Percentiles rank a stretch among this genome's conserved stretches.
Evolutionary conservation across 1,140 invertebrate species (phyloP).

Genomic region (Conus ventricosus): DNA sequence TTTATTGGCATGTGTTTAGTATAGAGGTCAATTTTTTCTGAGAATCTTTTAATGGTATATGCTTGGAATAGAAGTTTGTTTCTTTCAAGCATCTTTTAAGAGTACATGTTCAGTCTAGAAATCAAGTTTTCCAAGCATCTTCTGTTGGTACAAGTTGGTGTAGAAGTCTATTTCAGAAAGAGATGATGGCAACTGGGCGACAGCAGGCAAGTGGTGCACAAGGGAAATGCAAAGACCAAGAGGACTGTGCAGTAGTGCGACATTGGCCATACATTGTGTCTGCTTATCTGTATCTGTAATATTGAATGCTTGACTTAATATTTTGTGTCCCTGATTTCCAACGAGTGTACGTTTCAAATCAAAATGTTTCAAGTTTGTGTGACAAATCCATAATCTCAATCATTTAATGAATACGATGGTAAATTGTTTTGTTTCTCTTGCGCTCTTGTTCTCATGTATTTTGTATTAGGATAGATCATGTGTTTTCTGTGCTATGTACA

Average conservation of each 20-base stretch:
- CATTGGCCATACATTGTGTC: not conserved
- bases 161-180: too few relatives aligned
- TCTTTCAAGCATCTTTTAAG: too few relatives aligned
- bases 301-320: not conserved
- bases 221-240: not conserved
- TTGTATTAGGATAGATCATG: not conserved
- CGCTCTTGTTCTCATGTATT: not conserved
- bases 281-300: not conserved
- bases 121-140: too few relatives aligned
- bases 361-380: not conserved
- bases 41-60: too few relatives aligned
- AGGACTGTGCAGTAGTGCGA: not conserved
- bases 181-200: not conserved
- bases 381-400: constrained; percentile 3
- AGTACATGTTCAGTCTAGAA: too few relatives aligned
- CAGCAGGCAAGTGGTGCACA: not conserved
- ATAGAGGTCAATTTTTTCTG: too few relatives aligned
- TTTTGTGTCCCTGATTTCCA: not conserved
- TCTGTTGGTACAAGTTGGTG: too few relatives aligned
- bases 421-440: too few relatives aligned
- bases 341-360: not conserved
- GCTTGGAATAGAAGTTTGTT: too few relatives aligned
- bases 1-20: too few relatives aligned
- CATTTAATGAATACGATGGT: not conserved
- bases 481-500: not conserved